A percentile compares a stretch with the other conserved stretches of the same genome.
These are phyloP conservation scores for Sebastes hubbsi DNA, from an alignment of 2,797 vertebrate genomes.

Conservation along the genomic window DNA sequence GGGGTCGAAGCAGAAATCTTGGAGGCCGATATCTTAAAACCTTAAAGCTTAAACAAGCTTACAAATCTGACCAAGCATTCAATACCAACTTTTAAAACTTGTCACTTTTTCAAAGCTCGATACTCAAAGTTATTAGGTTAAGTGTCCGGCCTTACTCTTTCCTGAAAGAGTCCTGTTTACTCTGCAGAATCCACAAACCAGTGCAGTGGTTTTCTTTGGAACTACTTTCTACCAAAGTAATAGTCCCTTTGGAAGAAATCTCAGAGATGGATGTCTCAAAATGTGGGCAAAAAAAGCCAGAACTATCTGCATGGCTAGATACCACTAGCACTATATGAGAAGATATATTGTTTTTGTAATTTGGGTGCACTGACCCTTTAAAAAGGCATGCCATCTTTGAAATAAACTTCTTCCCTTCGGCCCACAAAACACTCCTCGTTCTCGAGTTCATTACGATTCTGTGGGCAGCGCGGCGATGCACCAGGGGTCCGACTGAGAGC, in stretches of 20 bases:
- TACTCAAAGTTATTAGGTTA: background rate
- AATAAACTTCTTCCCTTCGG: constrained; percentile 36
- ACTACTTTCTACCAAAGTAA: background rate
- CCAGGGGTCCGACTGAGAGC: constrained; percentile 64
- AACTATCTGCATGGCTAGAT: background rate
- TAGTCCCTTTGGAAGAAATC: background rate
- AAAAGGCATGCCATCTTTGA: constrained; percentile 45
- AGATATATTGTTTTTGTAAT: constrained; percentile 11
- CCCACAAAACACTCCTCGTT: constrained; percentile 39
- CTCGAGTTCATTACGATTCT: constrained; percentile 69
- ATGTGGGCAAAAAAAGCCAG: background rate
- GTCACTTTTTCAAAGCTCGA: background rate
- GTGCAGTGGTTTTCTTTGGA: background rate
- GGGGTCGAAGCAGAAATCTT: background rate
- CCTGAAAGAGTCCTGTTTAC: background rate
- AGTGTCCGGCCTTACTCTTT: background rate
- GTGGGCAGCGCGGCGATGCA: constrained; percentile 25
- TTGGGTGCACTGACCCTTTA: constrained; percentile 28
- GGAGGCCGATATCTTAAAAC: background rate
- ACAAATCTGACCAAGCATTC: background rate
- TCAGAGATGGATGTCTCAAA: background rate
- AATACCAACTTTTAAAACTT: background rate
- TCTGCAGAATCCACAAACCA: background rate
- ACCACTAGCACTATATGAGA: background rate
- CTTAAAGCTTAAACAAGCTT: background rate